phyloP scores from a whole-genome alignment of 2,113 vertebrate species.

The Embiotoca jacksoni region DNA sequence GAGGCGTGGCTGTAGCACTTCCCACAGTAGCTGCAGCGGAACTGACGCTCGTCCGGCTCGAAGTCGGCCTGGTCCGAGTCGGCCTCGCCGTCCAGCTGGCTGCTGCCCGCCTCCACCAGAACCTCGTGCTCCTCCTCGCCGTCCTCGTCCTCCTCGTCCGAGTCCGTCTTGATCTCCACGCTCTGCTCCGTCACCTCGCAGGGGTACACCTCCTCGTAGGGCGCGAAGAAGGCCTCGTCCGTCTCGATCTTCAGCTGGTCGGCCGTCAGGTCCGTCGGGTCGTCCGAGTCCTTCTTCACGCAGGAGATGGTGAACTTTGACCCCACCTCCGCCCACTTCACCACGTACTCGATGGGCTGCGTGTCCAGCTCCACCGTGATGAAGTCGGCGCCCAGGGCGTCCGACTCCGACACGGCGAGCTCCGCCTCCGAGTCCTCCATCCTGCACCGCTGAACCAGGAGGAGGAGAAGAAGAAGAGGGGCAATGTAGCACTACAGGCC shows the following conservation, averaged over 20 bases:
- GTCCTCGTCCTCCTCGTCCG: conserved; percentile 76
- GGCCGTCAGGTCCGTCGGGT: conserved; percentile 67
- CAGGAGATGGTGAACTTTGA: conserved; percentile 85
- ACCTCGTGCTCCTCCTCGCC: conserved; percentile 69
- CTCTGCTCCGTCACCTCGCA: conserved; percentile 82
- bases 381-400: conserved; percentile 83
- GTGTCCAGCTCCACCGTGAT: conserved; percentile 86
- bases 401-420: conserved; percentile 78
- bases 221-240: conserved; percentile 80
- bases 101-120: conserved; percentile 72
- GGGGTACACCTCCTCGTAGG: conserved; percentile 83
- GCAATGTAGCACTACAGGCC: conserved; percentile 17
- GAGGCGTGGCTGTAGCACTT: conserved; percentile 80
- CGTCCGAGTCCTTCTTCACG: conserved; percentile 83
- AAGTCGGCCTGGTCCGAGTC: conserved; percentile 75
- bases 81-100: conserved; percentile 68
- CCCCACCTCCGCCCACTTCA: conserved; percentile 84
- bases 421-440: conserved; percentile 83
- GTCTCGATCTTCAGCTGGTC: conserved; percentile 81
- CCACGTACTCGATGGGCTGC: conserved; percentile 86
- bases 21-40: conserved; percentile 78
- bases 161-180: conserved; percentile 80
- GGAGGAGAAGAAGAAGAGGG: conserved; percentile 10
- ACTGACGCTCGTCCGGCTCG: conserved; percentile 67
- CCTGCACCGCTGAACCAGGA: neutral